Percentiles rank a stretch among this genome's conserved stretches.
phyloP scores from a whole-genome alignment of 2,888 invertebrate genomes.

The Tenthredo mesomela region DNA sequence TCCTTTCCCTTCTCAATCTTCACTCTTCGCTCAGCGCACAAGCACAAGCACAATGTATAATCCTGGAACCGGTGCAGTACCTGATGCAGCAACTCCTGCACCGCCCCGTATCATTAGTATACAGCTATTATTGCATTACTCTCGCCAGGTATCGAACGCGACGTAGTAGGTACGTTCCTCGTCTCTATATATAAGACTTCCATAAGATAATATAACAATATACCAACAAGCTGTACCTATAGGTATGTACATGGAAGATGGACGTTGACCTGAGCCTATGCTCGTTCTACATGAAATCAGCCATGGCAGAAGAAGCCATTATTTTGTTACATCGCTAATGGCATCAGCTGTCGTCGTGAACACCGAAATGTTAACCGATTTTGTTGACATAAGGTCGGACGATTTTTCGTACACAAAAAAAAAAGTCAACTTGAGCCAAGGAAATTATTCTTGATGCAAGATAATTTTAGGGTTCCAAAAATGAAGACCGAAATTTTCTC shows the following conservation, averaged over 20 bases:
- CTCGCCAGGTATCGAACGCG: conserved; percentile 35
- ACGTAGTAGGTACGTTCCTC: background rate
- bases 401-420: too few species aligned
- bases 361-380: too few species aligned
- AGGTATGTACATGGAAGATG: background rate
- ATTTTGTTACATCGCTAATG: too few species aligned
- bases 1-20: conserved; percentile 20
- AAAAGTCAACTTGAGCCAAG: too few species aligned
- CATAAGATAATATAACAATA: conserved; percentile 42
- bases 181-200: background rate
- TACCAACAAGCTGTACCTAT: background rate
- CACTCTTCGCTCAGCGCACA: background rate
- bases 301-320: too few species aligned
- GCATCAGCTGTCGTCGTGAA: too few species aligned
- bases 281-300: background rate
- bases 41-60: conserved; percentile 8
- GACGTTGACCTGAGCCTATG: conserved; percentile 8
- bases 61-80: conserved; percentile 56
- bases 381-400: too few species aligned
- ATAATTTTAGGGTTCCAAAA: too few species aligned
- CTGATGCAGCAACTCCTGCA: conserved; percentile 56
- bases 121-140: conserved; percentile 77
- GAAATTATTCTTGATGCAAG: too few species aligned
- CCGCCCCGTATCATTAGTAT: conserved; percentile 77
- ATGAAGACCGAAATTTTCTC: too few species aligned